Evolutionary conservation across 2,797 vertebrate species (phyloP).

Genomic region (Manis javanica): DNA sequence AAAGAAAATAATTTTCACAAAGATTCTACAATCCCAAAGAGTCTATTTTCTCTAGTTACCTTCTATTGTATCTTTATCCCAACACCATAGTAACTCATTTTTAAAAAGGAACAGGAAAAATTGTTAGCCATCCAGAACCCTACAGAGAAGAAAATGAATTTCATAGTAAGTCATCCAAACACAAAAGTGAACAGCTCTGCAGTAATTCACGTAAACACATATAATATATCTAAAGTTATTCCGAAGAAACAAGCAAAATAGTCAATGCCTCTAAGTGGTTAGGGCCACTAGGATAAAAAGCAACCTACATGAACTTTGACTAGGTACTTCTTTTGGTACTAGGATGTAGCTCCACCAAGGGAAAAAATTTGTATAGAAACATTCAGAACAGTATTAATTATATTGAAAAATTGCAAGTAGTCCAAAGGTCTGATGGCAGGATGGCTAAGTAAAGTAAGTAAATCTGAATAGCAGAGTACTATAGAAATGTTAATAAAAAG

Average conservation of each 20-base stretch:
- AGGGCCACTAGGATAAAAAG: neutral
- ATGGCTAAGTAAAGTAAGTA: neutral
- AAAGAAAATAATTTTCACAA: neutral
- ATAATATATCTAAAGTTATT: neutral
- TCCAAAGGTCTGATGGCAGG: neutral
- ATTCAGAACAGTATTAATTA: neutral
- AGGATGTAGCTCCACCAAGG: neutral
- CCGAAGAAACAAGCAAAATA: neutral
- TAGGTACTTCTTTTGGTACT: neutral
- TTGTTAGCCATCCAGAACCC: neutral
- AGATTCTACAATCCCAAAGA: neutral
- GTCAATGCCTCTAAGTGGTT: neutral
- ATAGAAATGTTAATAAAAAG: conserved; percentile 14
- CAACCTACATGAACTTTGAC: neutral
- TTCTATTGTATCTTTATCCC: neutral
- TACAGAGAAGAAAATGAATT: neutral
- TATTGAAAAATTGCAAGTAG: neutral
- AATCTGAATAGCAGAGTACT: neutral
- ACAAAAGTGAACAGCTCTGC: neutral
- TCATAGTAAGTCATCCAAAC: neutral
- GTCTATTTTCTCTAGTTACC: neutral
- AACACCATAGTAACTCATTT: neutral
- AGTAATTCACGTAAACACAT: neutral
- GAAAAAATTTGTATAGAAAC: neutral
- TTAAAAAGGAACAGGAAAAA: neutral